Evolutionary conservation across 2,888 invertebrate genomes (phyloP), one percentile per base, ranked within the genome.

Genomic region (Hirtodrosophila histrioides): DNA sequence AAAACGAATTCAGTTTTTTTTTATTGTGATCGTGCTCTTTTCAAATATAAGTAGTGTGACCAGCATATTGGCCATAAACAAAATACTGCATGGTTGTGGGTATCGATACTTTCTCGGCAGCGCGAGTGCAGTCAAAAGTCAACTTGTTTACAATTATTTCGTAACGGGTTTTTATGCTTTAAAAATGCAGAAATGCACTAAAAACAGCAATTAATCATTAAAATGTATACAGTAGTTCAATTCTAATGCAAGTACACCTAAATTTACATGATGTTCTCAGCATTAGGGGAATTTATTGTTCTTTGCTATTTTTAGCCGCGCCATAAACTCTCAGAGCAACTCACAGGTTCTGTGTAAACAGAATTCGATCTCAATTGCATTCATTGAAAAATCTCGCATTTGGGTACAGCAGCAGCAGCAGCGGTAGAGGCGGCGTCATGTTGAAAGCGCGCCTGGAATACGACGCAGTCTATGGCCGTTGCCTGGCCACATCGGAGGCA

Each of bases 401-500:
- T 60, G 53, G 43, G 23, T 49, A 46, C 36, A 29, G 36, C 37
- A 43, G 54, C 36, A 29, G 36, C 37, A 43, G 48, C 23, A 56
- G 54, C 41, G 29, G 41, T 27, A 41, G 48, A n/a, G n/a, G 35
- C 24, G 29, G 41, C 75, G 45, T 51, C 46, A 91, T 91, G 91
- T 62, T 91, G 33, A 91, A 89, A 71, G 89, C 89, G 58, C 88
- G 82, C 53, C 82, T 91, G 57, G 89, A 88, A 74, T 72, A 69
- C 76, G 95, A 94, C 90, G 93, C 94, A 41, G 93, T 93, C 90
- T 93, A 94, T 43, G 96, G 96, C 48, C 94, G 96, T 63, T 95
- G 94, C 90, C 93, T 95, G 68, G 93, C 95, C 3, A 94, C 96
- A 4, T 93, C 92, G 40, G 94, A 94, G 80, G 92, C 94, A 87